Base-by-base conservation (phyloP, 2,797 vertebrate genomes). In the Cynopterus sphinx region DNA sequence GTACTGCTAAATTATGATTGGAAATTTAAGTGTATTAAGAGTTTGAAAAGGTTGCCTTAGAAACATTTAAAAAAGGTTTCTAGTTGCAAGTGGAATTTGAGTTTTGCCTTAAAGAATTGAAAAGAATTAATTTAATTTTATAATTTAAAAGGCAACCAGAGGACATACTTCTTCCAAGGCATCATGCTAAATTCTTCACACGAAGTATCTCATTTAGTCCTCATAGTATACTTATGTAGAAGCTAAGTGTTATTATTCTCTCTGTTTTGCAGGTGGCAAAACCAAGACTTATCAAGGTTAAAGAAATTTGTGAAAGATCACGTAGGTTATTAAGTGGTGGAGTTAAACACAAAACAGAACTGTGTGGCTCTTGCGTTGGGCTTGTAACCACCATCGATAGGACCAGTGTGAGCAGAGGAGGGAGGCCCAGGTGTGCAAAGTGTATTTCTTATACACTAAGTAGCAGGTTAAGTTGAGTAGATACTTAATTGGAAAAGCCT, bases 301-400 rank as follows among this genome's bases (percentile, higher is more conserved):
- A 84, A 89, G 87, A 63, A 51, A 79, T 83, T 75, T 93, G 41
- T 84, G 78, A 88, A 57, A 67, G 24, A 55, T 71, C 74, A 67
- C 57, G 31, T 4, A 33, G 46, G 39, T 59, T 79, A 70, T 53
- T 43, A 57, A 43, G 59, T 71, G 33, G 41, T 91, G 33, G 55
- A 67, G 49, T 51, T 90, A 84, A 51, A 75, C 41, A 84, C 41
- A 71, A 53, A 77, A 43, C 73, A 36, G 46, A 41, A 61, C 43
- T n/a, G 9, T 49, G 0, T 79, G 36, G 39, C 39, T 70, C 22
- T 43, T 16, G n/a, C 67, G 49, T 70, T 41, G 53, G 17, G 12
- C 39, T 75, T 46, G 5, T 55, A 36, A 68, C 28, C 12, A 63
- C 24, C 21, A 5, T 41, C 4, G 33, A 1, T 17, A 59, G 67